phyloP scores from a whole-genome alignment of 2,797 vertebrate genomes.

The Chanos chanos region DNA sequence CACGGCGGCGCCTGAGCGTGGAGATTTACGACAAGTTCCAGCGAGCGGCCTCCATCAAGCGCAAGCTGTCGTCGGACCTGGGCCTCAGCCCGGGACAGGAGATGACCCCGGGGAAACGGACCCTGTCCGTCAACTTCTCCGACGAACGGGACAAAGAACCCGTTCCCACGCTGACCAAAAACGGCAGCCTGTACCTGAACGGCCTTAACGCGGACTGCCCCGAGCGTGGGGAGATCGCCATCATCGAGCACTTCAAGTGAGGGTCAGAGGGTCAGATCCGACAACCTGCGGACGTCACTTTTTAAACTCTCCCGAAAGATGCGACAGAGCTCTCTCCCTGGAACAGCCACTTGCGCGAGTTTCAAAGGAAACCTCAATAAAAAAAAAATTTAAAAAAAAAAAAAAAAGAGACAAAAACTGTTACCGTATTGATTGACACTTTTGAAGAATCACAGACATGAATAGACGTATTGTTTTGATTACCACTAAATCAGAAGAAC shows the following conservation, averaged over 20 bases:
- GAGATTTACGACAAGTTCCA: slow-evolving; percentile 97
- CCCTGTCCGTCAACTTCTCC: slow-evolving; percentile 78
- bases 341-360: too few species aligned
- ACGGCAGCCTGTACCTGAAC: slow-evolving; percentile 82
- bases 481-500: slow-evolving; percentile 20
- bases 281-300: too few species aligned
- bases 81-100: slow-evolving; percentile 80
- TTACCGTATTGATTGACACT: slow-evolving; percentile 3
- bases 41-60: slow-evolving; percentile 89
- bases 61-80: slow-evolving; percentile 90
- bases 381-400: not conserved
- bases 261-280: too few species aligned
- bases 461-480: slow-evolving; percentile 1
- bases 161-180: slow-evolving; percentile 75
- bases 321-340: too few species aligned
- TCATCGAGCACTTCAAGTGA: slow-evolving; percentile 84
- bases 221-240: slow-evolving; percentile 75
- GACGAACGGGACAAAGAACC: slow-evolving; percentile 78
- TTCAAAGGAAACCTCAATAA: too few species aligned
- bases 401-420: not conserved
- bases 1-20: slow-evolving; percentile 86
- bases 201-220: slow-evolving; percentile 78
- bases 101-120: slow-evolving; percentile 80
- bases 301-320: too few species aligned
- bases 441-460: not conserved